phyloP scores from a whole-genome alignment of 1,140 invertebrate species.

The Drosophila paulistorum region DNA sequence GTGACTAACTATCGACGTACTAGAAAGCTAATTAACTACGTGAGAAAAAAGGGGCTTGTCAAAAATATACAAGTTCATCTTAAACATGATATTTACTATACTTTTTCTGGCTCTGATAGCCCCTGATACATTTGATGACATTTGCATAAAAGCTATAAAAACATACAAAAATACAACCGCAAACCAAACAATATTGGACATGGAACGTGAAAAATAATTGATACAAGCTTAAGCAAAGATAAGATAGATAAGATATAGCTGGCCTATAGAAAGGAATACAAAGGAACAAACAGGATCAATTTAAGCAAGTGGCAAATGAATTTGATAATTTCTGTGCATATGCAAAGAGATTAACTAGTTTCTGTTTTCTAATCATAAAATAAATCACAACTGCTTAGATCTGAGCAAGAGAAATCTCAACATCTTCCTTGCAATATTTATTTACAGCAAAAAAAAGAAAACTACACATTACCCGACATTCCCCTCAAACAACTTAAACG shows the following conservation, averaged over 20 bases:
- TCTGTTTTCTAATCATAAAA: not conserved
- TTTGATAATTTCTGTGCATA: not conserved
- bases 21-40: no score
- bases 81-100: no score
- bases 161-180: no score
- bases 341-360: not conserved
- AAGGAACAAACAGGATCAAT: not conserved
- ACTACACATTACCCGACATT: not conserved
- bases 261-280: not conserved
- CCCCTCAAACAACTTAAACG: not conserved
- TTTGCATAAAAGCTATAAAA: no score
- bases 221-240: not conserved
- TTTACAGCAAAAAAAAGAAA: constrained; percentile 3
- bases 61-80: no score
- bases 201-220: not conserved
- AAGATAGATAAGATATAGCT: not conserved
- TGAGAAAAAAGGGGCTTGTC: no score
- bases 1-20: no score
- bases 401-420: not conserved
- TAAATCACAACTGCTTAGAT: not conserved
- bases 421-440: not conserved
- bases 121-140: no score
- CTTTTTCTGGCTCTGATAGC: no score
- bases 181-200: not conserved
- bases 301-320: not conserved